Evolutionary conservation across 2,888 invertebrate species (phyloP).

Genomic region (Meganola albula): DNA sequence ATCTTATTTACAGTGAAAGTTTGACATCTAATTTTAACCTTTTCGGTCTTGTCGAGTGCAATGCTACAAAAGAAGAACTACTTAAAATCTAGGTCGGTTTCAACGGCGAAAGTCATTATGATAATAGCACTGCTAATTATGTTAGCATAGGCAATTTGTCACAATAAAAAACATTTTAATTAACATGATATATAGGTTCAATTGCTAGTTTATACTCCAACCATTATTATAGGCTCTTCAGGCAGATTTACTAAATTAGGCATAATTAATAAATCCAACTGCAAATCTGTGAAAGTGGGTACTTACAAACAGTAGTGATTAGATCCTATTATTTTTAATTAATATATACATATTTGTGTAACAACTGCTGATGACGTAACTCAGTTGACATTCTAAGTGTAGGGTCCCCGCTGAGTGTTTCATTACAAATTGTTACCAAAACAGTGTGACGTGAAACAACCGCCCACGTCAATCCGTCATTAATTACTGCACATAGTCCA

Average conservation of each 20-base stretch:
- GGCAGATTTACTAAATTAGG: no score
- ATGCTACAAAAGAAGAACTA: conserved; percentile 6
- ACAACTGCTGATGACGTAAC: conserved; percentile 48
- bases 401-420: conserved; percentile 62
- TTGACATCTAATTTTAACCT: conserved; percentile 4
- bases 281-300: no score
- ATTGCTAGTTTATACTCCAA: no score
- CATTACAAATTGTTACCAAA: conserved; percentile 71
- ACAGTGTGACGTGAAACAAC: conserved; percentile 64
- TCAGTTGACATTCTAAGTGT: conserved; percentile 59
- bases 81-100: conserved; percentile 5
- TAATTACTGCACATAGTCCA: conserved; percentile 62
- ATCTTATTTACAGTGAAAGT: conserved; percentile 17
- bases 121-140: neutral
- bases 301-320: no score
- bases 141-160: neutral
- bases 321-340: no score
- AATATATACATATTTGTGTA: no score
- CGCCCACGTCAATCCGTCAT: conserved; percentile 61
- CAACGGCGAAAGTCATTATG: neutral
- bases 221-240: no score
- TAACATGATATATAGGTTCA: no score
- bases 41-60: conserved; percentile 5
- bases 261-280: no score
- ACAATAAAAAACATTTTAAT: no score